Evolutionary conservation across 92 coral and sea anemone genomes (phyloP), one percentile per base, ranked within the genome.

Genomic region (Virgularia gustaviana): DNA sequence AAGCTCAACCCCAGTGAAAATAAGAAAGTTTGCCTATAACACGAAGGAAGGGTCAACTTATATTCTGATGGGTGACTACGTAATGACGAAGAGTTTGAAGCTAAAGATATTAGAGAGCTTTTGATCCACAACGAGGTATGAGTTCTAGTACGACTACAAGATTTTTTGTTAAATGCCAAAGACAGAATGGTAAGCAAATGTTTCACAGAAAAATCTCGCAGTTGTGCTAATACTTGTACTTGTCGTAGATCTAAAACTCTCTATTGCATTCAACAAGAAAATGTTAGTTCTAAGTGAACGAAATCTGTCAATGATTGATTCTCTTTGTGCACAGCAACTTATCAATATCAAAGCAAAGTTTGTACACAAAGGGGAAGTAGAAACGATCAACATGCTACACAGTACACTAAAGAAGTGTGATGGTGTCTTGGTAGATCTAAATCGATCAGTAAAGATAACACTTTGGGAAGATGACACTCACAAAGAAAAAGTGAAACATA

Each of bases 11-110:
- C 71, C 71, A 33, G 71, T 63, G 44, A 32, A 34, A 27, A 63
- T 63, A 6, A 5, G 38, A 10, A 63, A 38, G 47, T 63, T 63
- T 31, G 38, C 25, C 8, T 28, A 63, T 38, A 49, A 63, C 44
- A 45, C 34, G 27, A 63, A 63, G 5, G 42, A 19, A 15, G 44
- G 38, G 25, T 63, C 54, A 27, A 63, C 45, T 13, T 43, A 63
- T 25, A 63, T 63, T 34, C 71, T 63, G 25, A 63, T 63, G 71
- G 71, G 71, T 28, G 71, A 63, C 13, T 39, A 63, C 22, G 47
- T 63, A 25, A 38, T 63, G 34, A 27, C 47, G 44, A 39, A 38
- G 20, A 39, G 38, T 49, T 63, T n/a, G 49, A 63, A 63, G 28
- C 22, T 20, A 34, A 20, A 27, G 71, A 63, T 35, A 28, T 63